Evolutionary conservation across 2,797 vertebrate species (phyloP).

Genomic region (Huso huso): DNA sequence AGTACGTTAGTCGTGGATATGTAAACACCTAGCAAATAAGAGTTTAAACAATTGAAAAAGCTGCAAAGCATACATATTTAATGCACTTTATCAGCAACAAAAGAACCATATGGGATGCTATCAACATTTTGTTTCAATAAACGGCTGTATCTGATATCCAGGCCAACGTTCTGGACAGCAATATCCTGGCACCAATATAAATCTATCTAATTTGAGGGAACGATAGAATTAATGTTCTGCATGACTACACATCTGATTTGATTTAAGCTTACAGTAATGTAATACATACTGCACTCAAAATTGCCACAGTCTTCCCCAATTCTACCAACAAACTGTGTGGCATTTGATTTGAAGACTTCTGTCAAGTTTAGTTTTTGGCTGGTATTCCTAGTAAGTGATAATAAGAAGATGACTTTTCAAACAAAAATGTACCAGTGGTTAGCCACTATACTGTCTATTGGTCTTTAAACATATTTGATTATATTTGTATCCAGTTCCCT

Average conservation of each 20-base stretch:
- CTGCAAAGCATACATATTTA: slow-evolving; percentile 23
- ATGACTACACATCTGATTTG: slow-evolving; percentile 53
- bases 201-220: slow-evolving; percentile 52
- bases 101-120: slow-evolving; percentile 33
- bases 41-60: slow-evolving; percentile 12
- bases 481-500: slow-evolving; percentile 18
- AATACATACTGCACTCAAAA: slow-evolving; percentile 44
- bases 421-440: slow-evolving; percentile 44
- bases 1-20: slow-evolving; percentile 27
- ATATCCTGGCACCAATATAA: slow-evolving; percentile 34
- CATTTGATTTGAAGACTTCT: slow-evolving; percentile 36
- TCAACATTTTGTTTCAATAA: slow-evolving; percentile 32
- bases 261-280: slow-evolving; percentile 49
- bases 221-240: slow-evolving; percentile 54
- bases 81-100: slow-evolving; percentile 8
- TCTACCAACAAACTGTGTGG: slow-evolving; percentile 36
- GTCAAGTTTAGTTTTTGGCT: slow-evolving; percentile 46
- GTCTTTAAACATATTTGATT: slow-evolving; percentile 33
- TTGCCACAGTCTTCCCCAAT: slow-evolving; percentile 39
- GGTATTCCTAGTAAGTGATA: slow-evolving; percentile 63
- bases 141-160: slow-evolving; percentile 26
- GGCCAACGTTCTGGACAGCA: slow-evolving; percentile 34
- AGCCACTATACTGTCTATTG: slow-evolving; percentile 43
- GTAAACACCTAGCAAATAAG: slow-evolving; percentile 33
- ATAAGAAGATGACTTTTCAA: slow-evolving; percentile 50